phyloP scores from a whole-genome alignment of 2,888 invertebrate genomes.

The Acrocera orbiculus region DNA sequence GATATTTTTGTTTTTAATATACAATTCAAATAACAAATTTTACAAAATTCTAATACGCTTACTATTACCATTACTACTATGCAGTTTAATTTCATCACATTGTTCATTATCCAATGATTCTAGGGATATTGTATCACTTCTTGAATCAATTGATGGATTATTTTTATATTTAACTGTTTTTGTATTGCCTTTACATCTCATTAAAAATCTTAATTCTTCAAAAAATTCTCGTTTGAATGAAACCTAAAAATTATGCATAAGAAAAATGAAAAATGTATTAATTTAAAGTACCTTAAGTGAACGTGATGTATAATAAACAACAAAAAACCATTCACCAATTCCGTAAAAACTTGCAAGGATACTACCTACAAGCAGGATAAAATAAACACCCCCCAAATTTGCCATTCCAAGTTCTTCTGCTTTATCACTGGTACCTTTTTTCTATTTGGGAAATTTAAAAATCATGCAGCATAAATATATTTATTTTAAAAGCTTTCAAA shows the following conservation, averaged over 20 bases:
- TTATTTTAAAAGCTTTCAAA: no score
- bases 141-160: no score
- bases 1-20: no score
- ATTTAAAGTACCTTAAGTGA: conserved; percentile 16
- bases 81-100: no score
- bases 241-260: not conserved
- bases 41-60: no score
- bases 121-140: no score
- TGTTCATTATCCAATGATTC: no score
- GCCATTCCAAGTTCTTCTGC: conserved; percentile 38
- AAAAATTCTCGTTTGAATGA: conserved; percentile 3
- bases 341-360: conserved; percentile 25
- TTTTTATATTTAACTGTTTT: conserved; percentile 3
- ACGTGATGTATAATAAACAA: conserved; percentile 7
- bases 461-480: no score
- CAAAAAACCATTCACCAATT: conserved; percentile 22
- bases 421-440: conserved; percentile 22
- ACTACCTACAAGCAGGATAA: conserved; percentile 38
- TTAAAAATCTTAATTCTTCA: conserved; percentile 6
- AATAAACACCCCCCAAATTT: conserved; percentile 48
- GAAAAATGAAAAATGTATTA: not conserved
- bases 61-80: no score
- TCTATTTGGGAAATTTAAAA: no score
- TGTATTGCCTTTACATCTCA: conserved; percentile 6
- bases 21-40: no score